These are phyloP conservation scores for Cyanistes caeruleus DNA, from an alignment of 2,113 vertebrate species.

Conservation along the genomic window DNA sequence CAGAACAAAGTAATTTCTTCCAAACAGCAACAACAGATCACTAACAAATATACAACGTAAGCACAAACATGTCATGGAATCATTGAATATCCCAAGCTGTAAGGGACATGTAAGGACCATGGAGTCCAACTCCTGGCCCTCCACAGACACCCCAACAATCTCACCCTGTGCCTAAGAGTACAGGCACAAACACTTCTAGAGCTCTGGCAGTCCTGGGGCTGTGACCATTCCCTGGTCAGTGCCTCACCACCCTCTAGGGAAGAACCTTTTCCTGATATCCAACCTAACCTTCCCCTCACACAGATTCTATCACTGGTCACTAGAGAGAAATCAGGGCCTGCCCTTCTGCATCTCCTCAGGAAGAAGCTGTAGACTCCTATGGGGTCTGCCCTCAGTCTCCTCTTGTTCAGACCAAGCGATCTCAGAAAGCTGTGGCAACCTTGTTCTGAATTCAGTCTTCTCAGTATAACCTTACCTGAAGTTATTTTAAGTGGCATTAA, in stretches of 20 bases:
- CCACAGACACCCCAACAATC: background rate
- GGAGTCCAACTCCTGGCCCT: background rate
- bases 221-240: background rate
- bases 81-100: fast-evolving
- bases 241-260: background rate
- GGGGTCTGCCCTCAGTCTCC: background rate
- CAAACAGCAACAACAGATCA: background rate
- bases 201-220: background rate
- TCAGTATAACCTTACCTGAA: background rate
- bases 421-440: background rate
- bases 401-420: background rate
- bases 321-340: background rate
- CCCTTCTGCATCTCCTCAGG: fast-evolving
- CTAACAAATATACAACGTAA: fast-evolving
- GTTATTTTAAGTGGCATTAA: background rate
- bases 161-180: background rate
- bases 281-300: background rate
- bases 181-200: background rate
- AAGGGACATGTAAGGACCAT: background rate
- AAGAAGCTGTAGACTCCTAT: background rate
- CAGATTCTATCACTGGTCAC: background rate
- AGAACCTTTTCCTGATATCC: background rate
- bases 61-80: background rate
- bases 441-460: background rate
- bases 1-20: background rate